Base-by-base conservation (phyloP, 30 jellyfish, hydroid and myxozoan species). In the Mastigias papua region DNA sequence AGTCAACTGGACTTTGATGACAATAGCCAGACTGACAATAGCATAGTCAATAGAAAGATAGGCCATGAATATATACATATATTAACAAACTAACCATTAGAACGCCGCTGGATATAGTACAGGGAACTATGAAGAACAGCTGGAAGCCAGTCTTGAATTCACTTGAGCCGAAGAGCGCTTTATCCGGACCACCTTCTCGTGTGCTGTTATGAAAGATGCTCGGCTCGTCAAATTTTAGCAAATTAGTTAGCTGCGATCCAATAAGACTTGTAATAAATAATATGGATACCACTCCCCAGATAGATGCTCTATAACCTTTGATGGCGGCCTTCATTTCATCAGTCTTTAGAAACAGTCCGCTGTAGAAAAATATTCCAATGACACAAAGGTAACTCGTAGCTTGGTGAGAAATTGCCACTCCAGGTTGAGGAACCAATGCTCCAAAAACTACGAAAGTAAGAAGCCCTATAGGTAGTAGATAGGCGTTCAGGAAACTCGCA, bases 51-150 rank as follows among this genome's bases (percentile, higher is more conserved):
- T n/a, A n/a, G n/a, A n/a, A n/a, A n/a, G n/a, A n/a, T n/a, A n/a
- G n/a, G 13, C 54, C 7, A 4, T 42, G 54, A 42, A 42, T 4
- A 42, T 42, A 42, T 4, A 42, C 54, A 15, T 15, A 42, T 42
- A 15, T 4, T 8, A 8, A 42, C 13, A 15, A 42, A 42, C 97
- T 84, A 60, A 95, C 99, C 99, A 95, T 95, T 11, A 95, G 79
- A n/a, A 95, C 98, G 16, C 98, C 99, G 76, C 97, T 90, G 15
- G 98, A 86, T 6, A 95, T 72, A 16, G 99, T 95, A 78, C 98
- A 85, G 2, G 99, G 99, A 62, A 83, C 89, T 48, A 89, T 34
- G 87, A 91, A 90, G 69, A 76, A 95, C 81, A 95, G 49, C 80
- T 91, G 93, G 32, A 95, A 76, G 77, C 99, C 99, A 83, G 90